Conservation (phyloP, 1,140 invertebrate species). For the Eulimnadia texana region DNA sequence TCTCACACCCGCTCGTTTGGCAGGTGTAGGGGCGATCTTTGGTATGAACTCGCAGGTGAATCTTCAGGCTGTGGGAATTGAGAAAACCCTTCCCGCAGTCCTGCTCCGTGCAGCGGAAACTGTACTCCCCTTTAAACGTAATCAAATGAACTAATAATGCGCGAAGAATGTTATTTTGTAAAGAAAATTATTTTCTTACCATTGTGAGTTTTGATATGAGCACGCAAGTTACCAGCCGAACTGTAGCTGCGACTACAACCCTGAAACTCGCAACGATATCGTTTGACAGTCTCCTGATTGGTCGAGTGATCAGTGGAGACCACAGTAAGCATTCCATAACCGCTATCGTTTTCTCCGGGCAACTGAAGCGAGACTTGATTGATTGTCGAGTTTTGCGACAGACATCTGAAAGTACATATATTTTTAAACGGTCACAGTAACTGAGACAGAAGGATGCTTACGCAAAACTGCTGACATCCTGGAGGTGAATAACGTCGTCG, state of each 20-base stretch:
- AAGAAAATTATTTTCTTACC: constrained; percentile 32
- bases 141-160: constrained; percentile 15
- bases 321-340: constrained; percentile 48
- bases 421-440: background rate
- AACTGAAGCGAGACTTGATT: constrained; percentile 55
- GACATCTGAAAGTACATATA: constrained; percentile 35
- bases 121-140: constrained; percentile 66
- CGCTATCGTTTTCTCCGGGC: constrained; percentile 34
- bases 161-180: too few species aligned
- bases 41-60: constrained; percentile 86
- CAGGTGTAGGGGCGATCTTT: constrained; percentile 52
- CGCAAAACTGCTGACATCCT: constrained; percentile 1
- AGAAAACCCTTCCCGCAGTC: constrained; percentile 85
- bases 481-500: background rate
- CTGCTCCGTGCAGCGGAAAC: constrained; percentile 75
- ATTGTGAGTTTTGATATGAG: constrained; percentile 91
- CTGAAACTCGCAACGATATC: constrained; percentile 75
- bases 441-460: background rate
- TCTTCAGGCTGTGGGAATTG: constrained; percentile 87
- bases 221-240: constrained; percentile 83
- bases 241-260: constrained; percentile 81
- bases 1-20: constrained; percentile 50
- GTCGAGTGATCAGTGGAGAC: constrained; percentile 45
- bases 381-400: constrained; percentile 47
- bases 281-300: constrained; percentile 46